Evolutionary conservation across 2,797 vertebrate genomes (phyloP).

Genomic region (Champsocephalus gunnari): DNA sequence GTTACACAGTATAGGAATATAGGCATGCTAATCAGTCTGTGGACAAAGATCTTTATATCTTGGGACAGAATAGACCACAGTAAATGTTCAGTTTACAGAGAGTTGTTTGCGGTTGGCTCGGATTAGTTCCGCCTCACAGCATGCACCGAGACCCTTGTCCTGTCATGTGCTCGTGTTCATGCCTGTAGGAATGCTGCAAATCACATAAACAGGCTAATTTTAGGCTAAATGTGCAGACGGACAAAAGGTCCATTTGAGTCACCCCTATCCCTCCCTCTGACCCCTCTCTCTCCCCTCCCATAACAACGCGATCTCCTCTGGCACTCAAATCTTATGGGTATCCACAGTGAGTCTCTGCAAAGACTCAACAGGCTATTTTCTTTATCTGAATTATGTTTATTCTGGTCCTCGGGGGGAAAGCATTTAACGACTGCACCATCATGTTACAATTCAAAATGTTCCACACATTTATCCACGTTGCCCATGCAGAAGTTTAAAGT

Average conservation of each 20-base stretch:
- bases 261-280: conserved; percentile 6
- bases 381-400: too few species aligned
- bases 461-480: too few species aligned
- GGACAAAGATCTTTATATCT: neutral
- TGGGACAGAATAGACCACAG: conserved; percentile 11
- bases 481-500: too few species aligned
- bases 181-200: conserved; percentile 70
- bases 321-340: conserved; percentile 1
- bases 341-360: neutral
- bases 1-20: neutral
- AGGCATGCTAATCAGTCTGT: neutral
- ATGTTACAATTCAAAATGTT: too few species aligned
- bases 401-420: too few species aligned
- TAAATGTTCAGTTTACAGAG: conserved; percentile 31
- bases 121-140: conserved; percentile 45
- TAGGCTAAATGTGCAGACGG: conserved; percentile 50
- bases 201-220: conserved; percentile 74
- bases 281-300: neutral
- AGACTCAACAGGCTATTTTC: neutral
- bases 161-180: conserved; percentile 69
- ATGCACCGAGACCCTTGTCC: conserved; percentile 28
- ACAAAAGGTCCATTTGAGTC: conserved; percentile 74
- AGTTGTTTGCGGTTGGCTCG: conserved; percentile 23
- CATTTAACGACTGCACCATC: too few species aligned
- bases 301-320: neutral